Percentiles rank a stretch among this genome's conserved stretches.
Conservation (phyloP, 2,113 vertebrate genomes). For the Tonatia bakeri region DNA sequence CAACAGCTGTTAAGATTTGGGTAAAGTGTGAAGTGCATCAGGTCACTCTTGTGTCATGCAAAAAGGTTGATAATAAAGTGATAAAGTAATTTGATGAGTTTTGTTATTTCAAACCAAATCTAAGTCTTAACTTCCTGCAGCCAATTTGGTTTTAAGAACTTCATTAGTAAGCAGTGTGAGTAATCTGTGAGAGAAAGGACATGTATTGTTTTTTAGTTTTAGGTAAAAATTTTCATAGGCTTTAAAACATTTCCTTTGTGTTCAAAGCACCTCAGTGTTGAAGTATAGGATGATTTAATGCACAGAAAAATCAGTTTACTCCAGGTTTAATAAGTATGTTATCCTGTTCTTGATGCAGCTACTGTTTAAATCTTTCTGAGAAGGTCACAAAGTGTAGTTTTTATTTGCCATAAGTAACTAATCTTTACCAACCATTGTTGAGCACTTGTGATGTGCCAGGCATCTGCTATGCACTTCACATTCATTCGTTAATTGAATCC, state of each 20-base stretch:
- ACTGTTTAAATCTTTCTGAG: neutral
- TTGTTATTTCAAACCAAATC: neutral
- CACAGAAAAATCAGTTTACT: neutral
- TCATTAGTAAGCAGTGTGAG: neutral
- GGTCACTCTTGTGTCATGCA: neutral
- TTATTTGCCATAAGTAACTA: neutral
- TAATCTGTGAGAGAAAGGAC: neutral
- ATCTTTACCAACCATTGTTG: neutral
- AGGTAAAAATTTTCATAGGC: constrained; percentile 4
- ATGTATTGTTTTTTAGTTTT: constrained; percentile 1
- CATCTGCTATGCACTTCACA: neutral
- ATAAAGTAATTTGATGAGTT: neutral
- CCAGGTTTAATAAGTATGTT: neutral
- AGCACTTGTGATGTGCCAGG: neutral
- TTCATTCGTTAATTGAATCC: neutral
- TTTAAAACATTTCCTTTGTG: constrained; percentile 9
- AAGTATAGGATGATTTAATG: constrained; percentile 27
- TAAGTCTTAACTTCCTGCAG: neutral
- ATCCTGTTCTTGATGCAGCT: neutral
- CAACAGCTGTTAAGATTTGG: neutral
- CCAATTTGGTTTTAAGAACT: neutral
- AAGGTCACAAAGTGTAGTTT: neutral
- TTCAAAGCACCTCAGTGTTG: neutral
- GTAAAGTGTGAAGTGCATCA: neutral
- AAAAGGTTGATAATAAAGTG: neutral